phyloP scores from a whole-genome alignment of 2,797 vertebrate genomes.

The Spinibarbus caldwelli region DNA sequence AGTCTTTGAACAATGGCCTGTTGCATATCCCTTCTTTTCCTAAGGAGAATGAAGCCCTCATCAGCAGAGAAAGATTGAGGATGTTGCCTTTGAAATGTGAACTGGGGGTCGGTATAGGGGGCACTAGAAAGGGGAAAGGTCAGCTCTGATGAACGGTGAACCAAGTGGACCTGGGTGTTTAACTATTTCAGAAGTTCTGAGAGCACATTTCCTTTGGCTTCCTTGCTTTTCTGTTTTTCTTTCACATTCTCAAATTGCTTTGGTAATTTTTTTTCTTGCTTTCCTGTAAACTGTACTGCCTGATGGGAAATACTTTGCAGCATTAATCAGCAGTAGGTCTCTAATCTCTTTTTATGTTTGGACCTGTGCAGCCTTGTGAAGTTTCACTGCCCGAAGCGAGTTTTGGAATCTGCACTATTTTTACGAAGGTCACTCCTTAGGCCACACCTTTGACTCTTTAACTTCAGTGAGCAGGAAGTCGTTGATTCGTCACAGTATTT shows the following conservation, averaged over 20 bases:
- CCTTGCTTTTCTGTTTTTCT: conserved; percentile 1
- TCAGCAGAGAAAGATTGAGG: conserved; percentile 28
- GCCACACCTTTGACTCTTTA: conserved; percentile 21
- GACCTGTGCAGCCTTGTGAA: conserved; percentile 4
- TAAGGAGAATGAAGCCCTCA: conserved; percentile 38
- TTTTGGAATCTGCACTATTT: conserved; percentile 24
- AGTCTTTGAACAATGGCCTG: conserved; percentile 24
- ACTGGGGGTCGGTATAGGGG: conserved; percentile 33
- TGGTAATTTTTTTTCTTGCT: not conserved
- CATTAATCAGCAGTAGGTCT: conserved; percentile 15
- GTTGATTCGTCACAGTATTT: not conserved
- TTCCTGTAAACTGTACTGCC: not conserved
- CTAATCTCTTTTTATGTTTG: conserved; percentile 9
- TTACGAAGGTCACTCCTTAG: conserved; percentile 14
- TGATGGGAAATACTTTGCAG: conserved; percentile 5
- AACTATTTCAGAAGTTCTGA: conserved; percentile 45
- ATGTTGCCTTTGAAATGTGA: conserved; percentile 43
- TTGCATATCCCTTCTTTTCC: conserved; percentile 20
- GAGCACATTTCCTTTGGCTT: conserved; percentile 33
- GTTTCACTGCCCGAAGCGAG: not conserved
- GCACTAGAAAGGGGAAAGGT: conserved; percentile 45
- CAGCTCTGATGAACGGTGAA: conserved; percentile 41
- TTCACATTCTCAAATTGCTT: not conserved
- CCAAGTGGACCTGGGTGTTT: conserved; percentile 53
- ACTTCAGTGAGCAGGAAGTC: conserved; percentile 1